Evolutionary conservation across 2,113 vertebrate species (phyloP).

Genomic region (Pterocles orientalis): DNA sequence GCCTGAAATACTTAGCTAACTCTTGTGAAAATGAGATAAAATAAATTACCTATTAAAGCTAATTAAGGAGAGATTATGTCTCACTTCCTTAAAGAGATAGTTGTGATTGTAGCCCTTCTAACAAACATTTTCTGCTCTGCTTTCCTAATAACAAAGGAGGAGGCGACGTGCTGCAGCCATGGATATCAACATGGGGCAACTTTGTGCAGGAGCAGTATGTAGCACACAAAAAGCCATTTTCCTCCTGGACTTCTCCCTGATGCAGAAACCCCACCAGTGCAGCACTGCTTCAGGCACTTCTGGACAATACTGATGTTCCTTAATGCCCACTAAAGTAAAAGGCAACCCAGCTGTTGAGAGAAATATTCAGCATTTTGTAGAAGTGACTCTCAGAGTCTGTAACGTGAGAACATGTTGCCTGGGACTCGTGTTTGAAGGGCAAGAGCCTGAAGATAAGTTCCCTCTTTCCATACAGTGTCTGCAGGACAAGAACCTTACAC

Average conservation of each 20-base stretch:
- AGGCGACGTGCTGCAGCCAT: rapidly evolving
- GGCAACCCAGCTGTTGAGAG: background rate
- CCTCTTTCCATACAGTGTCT: background rate
- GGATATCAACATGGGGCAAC: rapidly evolving
- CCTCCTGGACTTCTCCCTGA: background rate
- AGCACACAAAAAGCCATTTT: background rate
- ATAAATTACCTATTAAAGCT: background rate
- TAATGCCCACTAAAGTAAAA: background rate
- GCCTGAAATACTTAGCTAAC: background rate
- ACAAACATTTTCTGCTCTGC: background rate
- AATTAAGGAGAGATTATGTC: background rate
- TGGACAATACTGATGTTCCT: background rate
- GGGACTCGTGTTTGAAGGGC: background rate
- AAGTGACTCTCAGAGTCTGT: background rate
- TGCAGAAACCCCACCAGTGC: background rate
- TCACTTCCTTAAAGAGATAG: background rate
- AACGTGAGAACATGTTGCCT: background rate
- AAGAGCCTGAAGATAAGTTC: background rate
- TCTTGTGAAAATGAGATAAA: background rate
- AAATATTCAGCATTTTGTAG: background rate
- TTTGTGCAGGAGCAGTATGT: rapidly evolving
- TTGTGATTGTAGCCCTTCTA: background rate
- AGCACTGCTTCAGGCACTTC: background rate
- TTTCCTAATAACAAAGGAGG: background rate
- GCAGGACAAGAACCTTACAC: background rate